Evolutionary conservation across 2,113 vertebrate species (phyloP), one percentile per base, ranked within the genome.

Genomic region (Ciconia maguari): DNA sequence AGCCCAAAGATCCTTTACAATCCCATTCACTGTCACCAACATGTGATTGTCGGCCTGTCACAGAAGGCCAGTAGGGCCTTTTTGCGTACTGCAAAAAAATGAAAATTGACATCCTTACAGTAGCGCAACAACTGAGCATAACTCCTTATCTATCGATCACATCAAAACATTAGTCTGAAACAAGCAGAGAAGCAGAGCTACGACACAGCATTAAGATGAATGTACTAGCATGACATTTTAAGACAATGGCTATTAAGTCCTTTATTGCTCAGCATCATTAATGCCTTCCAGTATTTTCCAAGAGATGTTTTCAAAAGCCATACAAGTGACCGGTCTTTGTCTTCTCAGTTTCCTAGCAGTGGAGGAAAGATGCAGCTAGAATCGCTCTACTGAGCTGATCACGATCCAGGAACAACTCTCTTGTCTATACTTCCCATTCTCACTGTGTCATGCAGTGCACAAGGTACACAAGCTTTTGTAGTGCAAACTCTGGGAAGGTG

Each of bases 381-480:
- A 52, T 64, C 36, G 58, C 70, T 71, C 36, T 34, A n/a, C 15
- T 51, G 74, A 84, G 32, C 21, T 54, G 38, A n/a, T 5, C 20
- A 60, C 36, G 52, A 16, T 8, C 26, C 52, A 71, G 22, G 55
- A 66, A 15, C 18, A 48, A 7, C n/a, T 75, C 48, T 55, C 17
- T 22, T 26, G 21, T 12, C 41, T 57, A 17, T 10, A 14, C 17
- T 51, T 90, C 36, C 27, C 25, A 25, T 58, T 68, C 44, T 22
- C 24, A 12, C 20, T n/a, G n/a, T 8, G 12, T 7, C 24, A 24
- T 0, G 1, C 3, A 36, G 20, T 1, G 1, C 38, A 48, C 4
- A 6, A 93, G 60, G 34, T 9, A 65, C 17, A 9, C 1, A 2
- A 89, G 32, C 11, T n/a, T 64, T 2, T 7, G 21, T 0, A 51